Evolutionary conservation across 1,140 invertebrate species (phyloP).

Genomic region (Heliconius melpomene): DNA sequence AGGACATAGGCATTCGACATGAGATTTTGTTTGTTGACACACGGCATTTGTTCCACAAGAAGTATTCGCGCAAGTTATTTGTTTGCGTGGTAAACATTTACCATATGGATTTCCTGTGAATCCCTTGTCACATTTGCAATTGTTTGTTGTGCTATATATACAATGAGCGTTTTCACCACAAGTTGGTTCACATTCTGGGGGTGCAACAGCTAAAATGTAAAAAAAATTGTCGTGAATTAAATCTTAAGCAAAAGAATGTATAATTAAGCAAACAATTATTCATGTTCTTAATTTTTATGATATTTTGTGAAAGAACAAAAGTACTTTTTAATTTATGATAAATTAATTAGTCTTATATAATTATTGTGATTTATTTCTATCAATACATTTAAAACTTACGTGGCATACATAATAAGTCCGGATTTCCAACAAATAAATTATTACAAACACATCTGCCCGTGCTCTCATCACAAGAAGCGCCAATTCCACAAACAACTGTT

Average conservation of each 20-base stretch:
- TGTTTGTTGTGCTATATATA: constrained; percentile 88
- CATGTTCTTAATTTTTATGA: too few relatives aligned
- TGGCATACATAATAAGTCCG: constrained; percentile 93
- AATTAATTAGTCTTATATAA: too few relatives aligned
- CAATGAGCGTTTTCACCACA: constrained; percentile 94
- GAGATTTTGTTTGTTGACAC: constrained; percentile 87
- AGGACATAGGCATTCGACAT: constrained; percentile 91
- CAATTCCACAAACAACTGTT: constrained; percentile 88
- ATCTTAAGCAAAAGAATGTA: too few relatives aligned
- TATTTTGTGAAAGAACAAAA: too few relatives aligned
- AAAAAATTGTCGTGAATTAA: neutral
- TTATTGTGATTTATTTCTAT: neutral
- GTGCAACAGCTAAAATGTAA: constrained; percentile 85
- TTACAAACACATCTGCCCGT: constrained; percentile 93
- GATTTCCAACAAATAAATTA: constrained; percentile 93
- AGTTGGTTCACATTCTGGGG: constrained; percentile 88
- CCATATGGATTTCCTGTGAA: constrained; percentile 93
- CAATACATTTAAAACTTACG: constrained; percentile 84
- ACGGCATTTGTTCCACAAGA: constrained; percentile 90
- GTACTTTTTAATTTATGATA: too few relatives aligned
- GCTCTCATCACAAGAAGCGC: constrained; percentile 88
- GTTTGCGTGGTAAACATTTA: constrained; percentile 86
- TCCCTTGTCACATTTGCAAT: constrained; percentile 92
- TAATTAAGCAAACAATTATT: too few relatives aligned
- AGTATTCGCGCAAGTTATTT: constrained; percentile 87